Percentiles rank a stretch among this genome's conserved stretches.
phyloP scores from a whole-genome alignment of 2,797 vertebrate genomes.

The Melanitta fusca region DNA sequence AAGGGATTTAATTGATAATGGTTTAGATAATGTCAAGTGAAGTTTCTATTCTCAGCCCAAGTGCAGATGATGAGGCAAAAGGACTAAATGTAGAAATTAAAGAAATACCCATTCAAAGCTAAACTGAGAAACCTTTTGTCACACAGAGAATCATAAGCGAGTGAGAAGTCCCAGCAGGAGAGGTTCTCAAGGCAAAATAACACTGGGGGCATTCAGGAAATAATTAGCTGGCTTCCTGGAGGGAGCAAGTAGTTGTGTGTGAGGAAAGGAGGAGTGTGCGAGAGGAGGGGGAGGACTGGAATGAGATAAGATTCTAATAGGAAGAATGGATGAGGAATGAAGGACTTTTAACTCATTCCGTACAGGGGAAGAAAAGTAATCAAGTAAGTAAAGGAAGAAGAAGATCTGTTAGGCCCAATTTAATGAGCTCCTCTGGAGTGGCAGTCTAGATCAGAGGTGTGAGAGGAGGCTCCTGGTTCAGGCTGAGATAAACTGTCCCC shows the following conservation, averaged over 20 bases:
- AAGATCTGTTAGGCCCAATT: not conserved
- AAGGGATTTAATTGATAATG: slow-evolving; percentile 70
- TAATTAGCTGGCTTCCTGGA: slow-evolving; percentile 69
- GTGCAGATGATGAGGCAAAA: slow-evolving; percentile 43
- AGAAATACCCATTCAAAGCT: slow-evolving; percentile 67
- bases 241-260: slow-evolving; percentile 16
- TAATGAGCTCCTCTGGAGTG: slow-evolving; percentile 45
- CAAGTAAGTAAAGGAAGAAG: not conserved
- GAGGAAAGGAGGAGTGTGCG: slow-evolving; percentile 33
- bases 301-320: slow-evolving; percentile 21
- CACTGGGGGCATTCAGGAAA: slow-evolving; percentile 65
- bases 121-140: slow-evolving; percentile 70
- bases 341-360: slow-evolving; percentile 25
- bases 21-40: slow-evolving; percentile 63
- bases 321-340: slow-evolving; percentile 11
- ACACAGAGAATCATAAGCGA: slow-evolving; percentile 49
- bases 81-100: slow-evolving; percentile 60
- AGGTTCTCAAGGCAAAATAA: slow-evolving; percentile 69
- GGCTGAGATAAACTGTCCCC: not conserved
- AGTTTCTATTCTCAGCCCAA: slow-evolving; percentile 64
- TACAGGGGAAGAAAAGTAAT: not conserved
- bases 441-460: not conserved
- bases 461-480: not conserved
- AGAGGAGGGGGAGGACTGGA: slow-evolving; percentile 9
- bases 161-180: slow-evolving; percentile 62